phyloP scores from a whole-genome alignment of 2,888 invertebrate genomes.

The Acanthoscelides obtectus region DNA sequence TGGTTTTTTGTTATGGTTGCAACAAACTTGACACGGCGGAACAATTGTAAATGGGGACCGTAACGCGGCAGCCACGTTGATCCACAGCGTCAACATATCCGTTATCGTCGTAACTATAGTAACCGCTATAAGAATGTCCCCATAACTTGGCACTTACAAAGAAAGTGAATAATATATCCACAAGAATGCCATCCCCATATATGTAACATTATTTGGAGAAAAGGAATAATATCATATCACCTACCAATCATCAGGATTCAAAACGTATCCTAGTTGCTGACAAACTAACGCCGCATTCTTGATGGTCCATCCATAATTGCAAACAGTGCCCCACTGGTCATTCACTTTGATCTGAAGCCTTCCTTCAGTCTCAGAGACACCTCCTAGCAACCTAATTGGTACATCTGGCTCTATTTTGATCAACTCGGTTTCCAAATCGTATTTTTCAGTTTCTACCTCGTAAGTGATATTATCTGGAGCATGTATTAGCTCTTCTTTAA shows the following conservation, averaged over 20 bases:
- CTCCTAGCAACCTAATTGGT: constrained; percentile 78
- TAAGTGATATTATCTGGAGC: constrained; percentile 59
- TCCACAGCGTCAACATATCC: too few relatives aligned
- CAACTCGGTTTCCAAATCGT: constrained; percentile 54
- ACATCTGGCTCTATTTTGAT: constrained; percentile 59
- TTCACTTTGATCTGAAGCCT: constrained; percentile 79
- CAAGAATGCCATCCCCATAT: background rate
- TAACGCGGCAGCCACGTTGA: too few relatives aligned
- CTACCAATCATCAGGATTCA: constrained; percentile 87
- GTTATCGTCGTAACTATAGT: too few relatives aligned
- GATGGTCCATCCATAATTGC: constrained; percentile 93
- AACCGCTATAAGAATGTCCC: too few relatives aligned
- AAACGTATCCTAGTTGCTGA: constrained; percentile 86
- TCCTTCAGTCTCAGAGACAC: constrained; percentile 78
- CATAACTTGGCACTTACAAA: too few relatives aligned
- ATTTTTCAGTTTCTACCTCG: constrained; percentile 49
- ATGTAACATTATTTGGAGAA: background rate
- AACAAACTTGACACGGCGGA: too few relatives aligned
- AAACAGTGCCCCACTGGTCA: constrained; percentile 94
- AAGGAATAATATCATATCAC: background rate
- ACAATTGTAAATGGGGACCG: too few relatives aligned
- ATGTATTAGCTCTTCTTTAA: constrained; percentile 71
- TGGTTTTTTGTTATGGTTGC: too few relatives aligned
- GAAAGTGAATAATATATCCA: too few relatives aligned
- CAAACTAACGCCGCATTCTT: constrained; percentile 90